Evolutionary conservation across 2,113 vertebrate species (phyloP), one percentile per base, ranked within the genome.

Genomic region (Corythaeola cristata): DNA sequence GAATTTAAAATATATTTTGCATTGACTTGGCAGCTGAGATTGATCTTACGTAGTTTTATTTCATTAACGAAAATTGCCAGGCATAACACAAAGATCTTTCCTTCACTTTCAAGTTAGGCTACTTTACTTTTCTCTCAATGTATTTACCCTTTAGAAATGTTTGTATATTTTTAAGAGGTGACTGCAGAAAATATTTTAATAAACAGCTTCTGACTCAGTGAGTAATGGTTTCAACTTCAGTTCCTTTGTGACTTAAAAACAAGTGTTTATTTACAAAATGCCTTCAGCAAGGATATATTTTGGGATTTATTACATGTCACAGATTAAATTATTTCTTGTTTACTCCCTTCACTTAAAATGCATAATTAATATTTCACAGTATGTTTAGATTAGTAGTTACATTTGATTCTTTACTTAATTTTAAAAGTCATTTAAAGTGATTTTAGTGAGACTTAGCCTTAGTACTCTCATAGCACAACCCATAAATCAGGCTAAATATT

Each of bases 401-500:
- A 93, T 96, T 98, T 95, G 67, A 59, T 89, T 97, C 88, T 96
- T 97, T 97, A 94, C 89, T 96, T 98, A 97, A 97, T 98, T 98
- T 98, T 93, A 83, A 85, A 85, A 96, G 86, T 97, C 84, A 97
- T 91, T 97, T 97, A 90, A 96, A 94, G 47, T 85, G 87, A 89
- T 97, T 82, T 91, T 90, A 94, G 62, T 74, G 55, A 89, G 76
- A 89, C 69, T 96, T 88, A 96, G 93, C 71, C 58, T 90, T 90
- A 93, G 83, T 95, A 96, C 85, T 97, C 96, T 97, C 89, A 89
- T 35, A 96, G 94, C 64, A 94, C 82, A 97, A 94, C 88, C 59
- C 52, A 96, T 97, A 98, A 97, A 98, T 98, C 96, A 98, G 94
- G 83, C 96, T 98, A 98, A 97, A 98, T 96, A 53, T 97, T 97